Conservation (phyloP, 2,797 vertebrate species). For the Phaenicophaeus curvirostris region DNA sequence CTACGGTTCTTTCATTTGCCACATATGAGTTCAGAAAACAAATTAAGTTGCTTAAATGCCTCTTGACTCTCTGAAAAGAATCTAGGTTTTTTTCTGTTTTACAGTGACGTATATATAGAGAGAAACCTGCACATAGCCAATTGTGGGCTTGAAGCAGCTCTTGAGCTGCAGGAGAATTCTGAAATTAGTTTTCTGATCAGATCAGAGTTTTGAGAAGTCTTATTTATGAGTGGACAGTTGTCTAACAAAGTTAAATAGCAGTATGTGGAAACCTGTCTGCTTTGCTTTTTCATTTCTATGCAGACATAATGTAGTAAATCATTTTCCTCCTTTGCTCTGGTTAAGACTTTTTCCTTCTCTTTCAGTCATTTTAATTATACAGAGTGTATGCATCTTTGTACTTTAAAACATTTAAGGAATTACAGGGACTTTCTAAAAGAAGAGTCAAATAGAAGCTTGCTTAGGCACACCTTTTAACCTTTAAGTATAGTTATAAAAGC, state of each 20-base stretch:
- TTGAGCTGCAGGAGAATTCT: not conserved
- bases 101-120: not conserved
- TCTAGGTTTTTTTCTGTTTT: not conserved
- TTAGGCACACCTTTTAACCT: not conserved
- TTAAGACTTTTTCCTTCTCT: not conserved
- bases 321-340: not conserved
- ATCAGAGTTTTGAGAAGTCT: not conserved
- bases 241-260: not conserved
- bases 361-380: not conserved
- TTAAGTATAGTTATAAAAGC: not conserved
- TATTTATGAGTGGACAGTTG: not conserved
- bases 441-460: not conserved
- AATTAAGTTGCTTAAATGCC: not conserved
- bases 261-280: not conserved
- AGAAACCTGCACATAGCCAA: rapidly evolving
- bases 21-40: not conserved
- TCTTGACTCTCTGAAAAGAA: not conserved
- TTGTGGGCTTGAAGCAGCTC: not conserved
- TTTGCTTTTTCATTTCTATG: not conserved
- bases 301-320: not conserved
- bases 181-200: not conserved
- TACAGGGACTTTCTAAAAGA: not conserved
- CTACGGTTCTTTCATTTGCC: not conserved
- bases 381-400: not conserved
- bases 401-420: not conserved